phyloP scores from a whole-genome alignment of 2,888 invertebrate species.

The Amaurobius ferox region DNA sequence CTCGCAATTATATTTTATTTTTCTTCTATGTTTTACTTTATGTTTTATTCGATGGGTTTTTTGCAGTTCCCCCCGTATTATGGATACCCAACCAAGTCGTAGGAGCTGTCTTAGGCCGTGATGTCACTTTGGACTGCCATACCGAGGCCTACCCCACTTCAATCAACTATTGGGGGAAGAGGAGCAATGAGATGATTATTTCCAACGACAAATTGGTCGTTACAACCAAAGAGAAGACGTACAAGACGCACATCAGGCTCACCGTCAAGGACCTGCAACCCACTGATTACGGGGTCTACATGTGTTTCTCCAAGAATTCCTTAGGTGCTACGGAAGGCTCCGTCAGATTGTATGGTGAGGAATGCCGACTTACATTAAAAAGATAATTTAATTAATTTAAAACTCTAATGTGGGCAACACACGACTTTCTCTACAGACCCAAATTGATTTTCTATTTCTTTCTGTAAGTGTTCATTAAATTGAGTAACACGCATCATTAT shows the following conservation, averaged over 20 bases:
- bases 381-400: too few relatives aligned
- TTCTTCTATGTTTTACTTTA: too few relatives aligned
- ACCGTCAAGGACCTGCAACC: conserved; percentile 76
- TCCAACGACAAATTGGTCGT: conserved; percentile 71
- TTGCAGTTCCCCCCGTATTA: conserved; percentile 73
- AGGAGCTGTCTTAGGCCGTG: conserved; percentile 69
- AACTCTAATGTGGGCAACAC: too few relatives aligned
- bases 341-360: conserved; percentile 74
- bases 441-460: too few relatives aligned
- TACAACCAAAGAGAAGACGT: conserved; percentile 68
- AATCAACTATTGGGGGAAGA: conserved; percentile 73
- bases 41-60: neutral
- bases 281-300: conserved; percentile 83
- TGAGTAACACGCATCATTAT: too few relatives aligned
- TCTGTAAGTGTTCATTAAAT: too few relatives aligned
- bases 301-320: conserved; percentile 75
- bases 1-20: too few relatives aligned
- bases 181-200: conserved; percentile 60
- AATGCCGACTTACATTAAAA: too few relatives aligned
- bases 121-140: conserved; percentile 73
- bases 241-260: conserved; percentile 73
- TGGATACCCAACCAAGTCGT: conserved; percentile 73
- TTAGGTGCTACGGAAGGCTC: conserved; percentile 75
- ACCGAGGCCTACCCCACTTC: conserved; percentile 73
- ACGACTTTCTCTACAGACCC: too few relatives aligned